A percentile compares a stretch with the other conserved stretches of the same genome.
These are phyloP conservation scores for Polydrusus cervinus DNA, from an alignment of 2,888 invertebrate species.

Conservation along the genomic window DNA sequence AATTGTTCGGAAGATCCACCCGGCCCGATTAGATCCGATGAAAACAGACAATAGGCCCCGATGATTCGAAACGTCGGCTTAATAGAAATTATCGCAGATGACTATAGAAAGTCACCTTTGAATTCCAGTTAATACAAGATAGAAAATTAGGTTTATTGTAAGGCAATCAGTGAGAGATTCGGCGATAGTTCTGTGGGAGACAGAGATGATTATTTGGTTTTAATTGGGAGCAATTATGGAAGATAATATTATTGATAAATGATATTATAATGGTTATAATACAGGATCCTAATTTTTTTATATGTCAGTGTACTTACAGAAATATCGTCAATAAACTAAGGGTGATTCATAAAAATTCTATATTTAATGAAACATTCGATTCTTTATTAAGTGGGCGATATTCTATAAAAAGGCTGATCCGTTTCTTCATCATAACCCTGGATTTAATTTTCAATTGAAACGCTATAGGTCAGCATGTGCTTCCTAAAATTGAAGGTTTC, in stretches of 20 bases:
- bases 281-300: too few species aligned
- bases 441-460: too few species aligned
- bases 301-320: too few species aligned
- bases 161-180: constrained; percentile 49
- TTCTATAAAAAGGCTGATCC: too few species aligned
- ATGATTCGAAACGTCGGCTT: constrained; percentile 52
- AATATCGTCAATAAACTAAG: too few species aligned
- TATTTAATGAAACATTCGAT: too few species aligned
- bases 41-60: constrained; percentile 51
- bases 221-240: background rate
- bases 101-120: constrained; percentile 53
- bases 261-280: background rate
- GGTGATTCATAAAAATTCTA: too few species aligned
- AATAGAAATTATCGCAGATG: constrained; percentile 51
- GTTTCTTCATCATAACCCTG: too few species aligned
- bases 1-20: constrained; percentile 52
- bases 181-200: constrained; percentile 39
- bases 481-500: too few species aligned
- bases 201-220: constrained; percentile 25
- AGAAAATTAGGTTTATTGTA: constrained; percentile 52
- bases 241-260: background rate
- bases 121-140: constrained; percentile 42
- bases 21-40: constrained; percentile 48
- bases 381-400: too few species aligned
- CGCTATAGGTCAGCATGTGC: too few species aligned